Evolutionary conservation across 2,888 invertebrate species (phyloP), one percentile per base, ranked within the genome.

Genomic region (Parelbella ahira): DNA sequence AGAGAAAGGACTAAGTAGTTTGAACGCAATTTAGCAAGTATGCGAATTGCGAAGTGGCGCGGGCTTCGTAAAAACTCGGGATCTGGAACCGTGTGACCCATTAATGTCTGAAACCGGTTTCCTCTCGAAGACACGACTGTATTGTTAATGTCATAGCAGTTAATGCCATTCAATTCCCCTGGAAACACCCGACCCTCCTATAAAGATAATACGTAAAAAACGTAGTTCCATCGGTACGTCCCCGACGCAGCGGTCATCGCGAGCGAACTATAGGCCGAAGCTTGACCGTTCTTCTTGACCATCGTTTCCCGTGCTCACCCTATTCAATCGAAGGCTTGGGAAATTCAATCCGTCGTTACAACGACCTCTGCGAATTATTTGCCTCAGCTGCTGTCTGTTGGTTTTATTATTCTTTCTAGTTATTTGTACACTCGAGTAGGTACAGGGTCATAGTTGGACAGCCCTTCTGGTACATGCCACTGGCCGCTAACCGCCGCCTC

Each of bases 81-180:
- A 73, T 71, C 68, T 73, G 73, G 68, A 79, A 84, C 84, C 86
- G 87, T 87, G 87, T 84, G 86, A 87, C 86, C 87, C 86, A 86
- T 87, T 86, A 84, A 82, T 73, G 58, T 63, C 68, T 70, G 68
- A 69, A 84, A 87, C 87, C 87, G 87, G 87, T 87, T 86, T 81
- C 68, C 70, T 80, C 82, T 78, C 78, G 71, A 79, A 79, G 82
- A 79, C 73, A 67, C 69, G 63, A 65, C 68, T 71, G 68, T 64
- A 79, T 87, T 84, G 84, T 87, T 78, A 71, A 65, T 74, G 61
- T 68, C 65, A 77, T 68, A 79, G 78, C 75, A 82, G 79, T 80
- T 79, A 79, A 82, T 79, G 66, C 79, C 70, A 79, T 83, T 80
- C 68, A 79, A 70, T 74, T 75, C 77, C 73, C 77, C 69, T 76